Base-by-base conservation (phyloP, 2,797 vertebrate genomes). In the Cottoperca gobio region DNA sequence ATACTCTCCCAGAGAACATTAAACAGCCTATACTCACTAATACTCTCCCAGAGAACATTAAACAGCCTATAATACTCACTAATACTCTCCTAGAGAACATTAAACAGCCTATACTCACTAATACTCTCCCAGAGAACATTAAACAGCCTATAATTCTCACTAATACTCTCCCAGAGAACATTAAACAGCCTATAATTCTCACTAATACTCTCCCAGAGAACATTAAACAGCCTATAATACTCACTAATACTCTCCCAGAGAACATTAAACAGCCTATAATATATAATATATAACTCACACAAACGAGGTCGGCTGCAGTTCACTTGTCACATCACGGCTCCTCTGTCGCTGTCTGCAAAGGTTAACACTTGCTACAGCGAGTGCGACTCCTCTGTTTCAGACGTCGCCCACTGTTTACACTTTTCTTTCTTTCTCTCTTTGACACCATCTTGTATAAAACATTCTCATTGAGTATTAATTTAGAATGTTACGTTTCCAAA, bases 231-330 rank as follows among this genome's bases (percentile, higher is more conserved):
- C n/a, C n/a, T n/a, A n/a, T n/a, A n/a, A n/a, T n/a, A n/a, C n/a
- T n/a, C n/a, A n/a, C n/a, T n/a, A n/a, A n/a, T n/a, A n/a, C n/a
- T n/a, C n/a, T n/a, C n/a, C n/a, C n/a, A n/a, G n/a, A n/a, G n/a
- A n/a, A n/a, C n/a, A n/a, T n/a, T n/a, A n/a, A n/a, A n/a, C n/a
- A n/a, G n/a, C n/a, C n/a, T n/a, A n/a, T n/a, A n/a, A n/a, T n/a
- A n/a, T n/a, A n/a, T n/a, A n/a, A n/a, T n/a, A n/a, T n/a, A n/a
- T n/a, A n/a, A n/a, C n/a, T n/a, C n/a, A n/a, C n/a, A n/a, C n/a
- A n/a, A n/a, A n/a, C n/a, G n/a, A n/a, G 76, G 70, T 79, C 33
- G 8, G 28, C 9, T n/a, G 19, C 49, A 79, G 82, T 77, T 80
- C 79, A 80, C 35, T 3, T 21, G 45, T 77, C 65, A 40, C 79